Evolutionary conservation across 1,140 invertebrate genomes (phyloP), one percentile per base, ranked within the genome.

Genomic region (Drosophila auraria): DNA sequence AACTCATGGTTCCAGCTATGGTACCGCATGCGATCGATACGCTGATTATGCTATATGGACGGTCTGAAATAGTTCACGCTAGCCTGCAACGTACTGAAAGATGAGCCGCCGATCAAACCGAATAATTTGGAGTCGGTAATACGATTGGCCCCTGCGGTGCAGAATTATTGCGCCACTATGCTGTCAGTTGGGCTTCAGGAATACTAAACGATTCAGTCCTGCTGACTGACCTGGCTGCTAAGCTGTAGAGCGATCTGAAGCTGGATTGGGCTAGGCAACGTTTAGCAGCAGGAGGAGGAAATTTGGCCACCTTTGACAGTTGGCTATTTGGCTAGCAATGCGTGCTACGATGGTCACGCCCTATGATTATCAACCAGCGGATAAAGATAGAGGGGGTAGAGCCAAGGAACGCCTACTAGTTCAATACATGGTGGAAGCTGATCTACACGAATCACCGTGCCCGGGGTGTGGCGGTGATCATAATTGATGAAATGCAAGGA

Each of bases 211-310:
- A 20, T 20, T 20, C 20, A 20, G 20, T 20, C 20, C 20, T 20
- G 20, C 20, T 20, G 20, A 20, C 23, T 30, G 25, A 25, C 25
- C 25, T 25, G 5, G 57, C 45, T 14, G 25, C 20, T 14, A 56
- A 63, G 51, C 20, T 54, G n/a, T n/a, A 15, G n/a, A 64, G 62
- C 27, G 62, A 56, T 27, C 12, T 64, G 5, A 56, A 56, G 36
- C n/a, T 65, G 11, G 50, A 64, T 20, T 44, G 51, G 51, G 25
- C 38, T 3, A 64, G 1, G 20, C 50, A 57, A 23, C 38, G 51
- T n/a, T 20, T 56, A 15, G 20, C 50, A 30, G 8, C 15, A 15
- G 12, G 30, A 15, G 47, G 12, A 15, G 49, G 25, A 51, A 51
- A n/a, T 51, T 51, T 20, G 8, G 3, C 49, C 2, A 12, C 33